These are phyloP conservation scores for Drosophila gunungcola DNA, from an alignment of 1,140 invertebrate species.

Conservation along the genomic window DNA sequence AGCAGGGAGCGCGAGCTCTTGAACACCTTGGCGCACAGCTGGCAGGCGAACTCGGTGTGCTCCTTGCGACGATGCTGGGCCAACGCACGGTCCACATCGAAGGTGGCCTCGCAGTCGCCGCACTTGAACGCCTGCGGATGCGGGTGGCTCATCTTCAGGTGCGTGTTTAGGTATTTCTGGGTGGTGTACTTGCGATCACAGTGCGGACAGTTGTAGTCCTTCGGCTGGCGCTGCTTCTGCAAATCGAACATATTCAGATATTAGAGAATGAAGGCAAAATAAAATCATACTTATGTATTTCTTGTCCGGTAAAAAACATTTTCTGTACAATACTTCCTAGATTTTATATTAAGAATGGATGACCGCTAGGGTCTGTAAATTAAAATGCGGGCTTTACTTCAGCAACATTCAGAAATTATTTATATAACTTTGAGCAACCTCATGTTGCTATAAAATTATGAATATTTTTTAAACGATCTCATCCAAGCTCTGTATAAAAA, in stretches of 20 bases:
- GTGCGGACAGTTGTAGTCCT: constrained; percentile 61
- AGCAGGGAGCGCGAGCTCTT: constrained; percentile 57
- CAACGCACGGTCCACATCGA: constrained; percentile 60
- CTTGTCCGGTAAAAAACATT: too few species aligned
- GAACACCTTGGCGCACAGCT: constrained; percentile 69
- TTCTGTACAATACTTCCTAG: too few species aligned
- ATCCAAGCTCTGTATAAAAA: too few species aligned
- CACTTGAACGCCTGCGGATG: constrained; percentile 73
- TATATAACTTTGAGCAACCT: too few species aligned
- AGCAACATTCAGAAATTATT: too few species aligned
- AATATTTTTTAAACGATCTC: too few species aligned
- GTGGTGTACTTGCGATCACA: constrained; percentile 64
- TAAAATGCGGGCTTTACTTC: too few species aligned
- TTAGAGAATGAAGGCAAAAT: neutral
- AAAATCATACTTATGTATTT: too few species aligned
- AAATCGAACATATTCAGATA: neutral
- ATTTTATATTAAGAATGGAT: too few species aligned
- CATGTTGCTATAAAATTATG: too few species aligned
- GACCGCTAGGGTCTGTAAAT: too few species aligned
- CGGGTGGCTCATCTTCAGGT: constrained; percentile 66
- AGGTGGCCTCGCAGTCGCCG: constrained; percentile 55
- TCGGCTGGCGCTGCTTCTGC: constrained; percentile 42
- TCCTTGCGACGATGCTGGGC: constrained; percentile 57
- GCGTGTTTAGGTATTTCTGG: constrained; percentile 62
- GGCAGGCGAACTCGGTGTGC: constrained; percentile 62